Percentiles rank a stretch among this genome's conserved stretches.
Evolutionary conservation across 2,888 invertebrate species (phyloP).

Genomic region (Pammene fasciana): DNA sequence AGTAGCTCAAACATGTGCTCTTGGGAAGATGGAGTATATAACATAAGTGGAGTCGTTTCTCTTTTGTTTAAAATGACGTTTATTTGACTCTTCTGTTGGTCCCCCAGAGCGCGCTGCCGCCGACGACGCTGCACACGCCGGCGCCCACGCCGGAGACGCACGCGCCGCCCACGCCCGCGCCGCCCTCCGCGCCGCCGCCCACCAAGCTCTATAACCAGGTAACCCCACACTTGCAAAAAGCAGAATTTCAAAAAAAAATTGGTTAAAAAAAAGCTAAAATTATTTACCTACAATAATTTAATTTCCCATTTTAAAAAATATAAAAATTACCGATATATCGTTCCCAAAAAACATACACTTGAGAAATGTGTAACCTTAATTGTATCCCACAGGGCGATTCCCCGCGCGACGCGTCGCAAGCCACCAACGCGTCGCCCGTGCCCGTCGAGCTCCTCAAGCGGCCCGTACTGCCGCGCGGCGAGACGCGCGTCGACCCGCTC

Average conservation of each 20-base stretch:
- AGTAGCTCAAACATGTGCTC: no score
- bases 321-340: no score
- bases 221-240: neutral
- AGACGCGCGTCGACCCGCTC: constrained; percentile 89
- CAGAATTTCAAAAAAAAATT: no score
- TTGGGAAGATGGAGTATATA: no score
- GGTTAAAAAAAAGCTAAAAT: no score
- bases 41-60: no score
- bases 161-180: constrained; percentile 77
- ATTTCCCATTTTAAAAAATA: no score
- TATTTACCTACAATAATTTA: no score
- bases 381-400: constrained; percentile 48
- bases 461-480: constrained; percentile 90
- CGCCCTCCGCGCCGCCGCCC: constrained; percentile 69
- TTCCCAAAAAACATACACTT: neutral
- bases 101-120: constrained; percentile 50
- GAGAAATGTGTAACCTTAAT: neutral
- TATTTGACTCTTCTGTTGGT: no score
- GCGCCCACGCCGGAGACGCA: constrained; percentile 79
- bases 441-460: constrained; percentile 84
- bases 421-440: constrained; percentile 45
- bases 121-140: constrained; percentile 79
- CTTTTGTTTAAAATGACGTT: no score
- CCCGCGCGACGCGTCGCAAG: constrained; percentile 52
- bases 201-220: constrained; percentile 56